These are phyloP conservation scores for Teleiodes luculella DNA, from an alignment of 2,888 invertebrate genomes.

Conservation along the genomic window DNA sequence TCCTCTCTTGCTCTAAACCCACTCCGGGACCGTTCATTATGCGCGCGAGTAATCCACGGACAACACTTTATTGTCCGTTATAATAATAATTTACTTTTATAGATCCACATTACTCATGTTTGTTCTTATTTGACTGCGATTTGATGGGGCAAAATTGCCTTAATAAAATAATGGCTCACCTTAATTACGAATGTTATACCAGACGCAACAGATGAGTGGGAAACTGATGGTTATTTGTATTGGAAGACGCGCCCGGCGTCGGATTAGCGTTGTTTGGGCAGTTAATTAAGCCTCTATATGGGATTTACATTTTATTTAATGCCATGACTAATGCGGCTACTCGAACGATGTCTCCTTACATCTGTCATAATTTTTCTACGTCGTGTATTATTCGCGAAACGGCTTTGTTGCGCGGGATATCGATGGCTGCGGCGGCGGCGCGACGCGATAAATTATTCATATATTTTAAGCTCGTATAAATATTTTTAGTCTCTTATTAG, in stretches of 20 bases:
- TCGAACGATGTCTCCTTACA: constrained; percentile 51
- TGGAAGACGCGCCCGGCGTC: constrained; percentile 35
- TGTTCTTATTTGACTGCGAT: constrained; percentile 73
- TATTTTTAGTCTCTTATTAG: constrained; percentile 37
- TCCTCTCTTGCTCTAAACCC: constrained; percentile 59
- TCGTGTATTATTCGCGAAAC: constrained; percentile 69
- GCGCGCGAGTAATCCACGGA: constrained; percentile 70
- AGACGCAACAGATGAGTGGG: constrained; percentile 28
- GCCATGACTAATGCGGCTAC: constrained; percentile 61
- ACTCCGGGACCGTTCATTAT: constrained; percentile 68
- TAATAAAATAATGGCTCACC: constrained; percentile 62
- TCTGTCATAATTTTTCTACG: constrained; percentile 78
- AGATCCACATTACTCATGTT: constrained; percentile 73
- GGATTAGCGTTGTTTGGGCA: constrained; percentile 51
- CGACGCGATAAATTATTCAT: constrained; percentile 53
- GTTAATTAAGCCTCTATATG: constrained; percentile 57
- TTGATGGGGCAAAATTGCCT: constrained; percentile 64
- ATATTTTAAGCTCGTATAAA: constrained; percentile 56
- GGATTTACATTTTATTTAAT: constrained; percentile 66
- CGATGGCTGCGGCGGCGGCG: constrained; percentile 37
- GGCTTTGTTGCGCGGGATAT: constrained; percentile 55
- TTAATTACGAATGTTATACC: constrained; percentile 52
- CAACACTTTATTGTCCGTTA: constrained; percentile 77
- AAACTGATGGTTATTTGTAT: constrained; percentile 46
- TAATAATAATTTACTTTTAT: constrained; percentile 77